These are phyloP conservation scores for Aradophagus sp. DNA, from an alignment of 1,140 invertebrate genomes.

Conservation along the genomic window DNA sequence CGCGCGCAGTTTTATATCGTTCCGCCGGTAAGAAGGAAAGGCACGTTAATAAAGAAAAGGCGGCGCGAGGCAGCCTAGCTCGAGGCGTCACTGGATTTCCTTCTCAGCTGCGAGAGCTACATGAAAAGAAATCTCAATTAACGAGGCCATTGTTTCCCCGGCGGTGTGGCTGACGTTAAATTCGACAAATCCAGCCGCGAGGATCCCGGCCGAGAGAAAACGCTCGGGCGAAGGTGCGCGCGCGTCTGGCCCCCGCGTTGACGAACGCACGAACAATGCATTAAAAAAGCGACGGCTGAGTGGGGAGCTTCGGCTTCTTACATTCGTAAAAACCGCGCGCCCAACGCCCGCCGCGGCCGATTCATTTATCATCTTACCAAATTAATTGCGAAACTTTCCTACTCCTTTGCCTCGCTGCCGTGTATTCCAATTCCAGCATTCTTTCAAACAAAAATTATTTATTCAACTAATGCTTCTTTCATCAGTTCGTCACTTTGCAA, in stretches of 20 bases:
- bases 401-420: conserved; percentile 10
- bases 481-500: too few relatives aligned
- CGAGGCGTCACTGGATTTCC: conserved; percentile 43
- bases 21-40: conserved; percentile 27
- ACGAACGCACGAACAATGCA: conserved; percentile 39
- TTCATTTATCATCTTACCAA: conserved; percentile 48
- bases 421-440: conserved; percentile 17
- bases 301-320: conserved; percentile 26
- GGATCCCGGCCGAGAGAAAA: conserved; percentile 26
- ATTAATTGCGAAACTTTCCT: conserved; percentile 52
- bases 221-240: conserved; percentile 29
- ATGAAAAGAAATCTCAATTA: conserved; percentile 72
- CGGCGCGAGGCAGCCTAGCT: conserved; percentile 34
- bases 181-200: conserved; percentile 59
- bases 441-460: conserved; percentile 22
- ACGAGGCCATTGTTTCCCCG: conserved; percentile 68
- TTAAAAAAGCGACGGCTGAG: conserved; percentile 21
- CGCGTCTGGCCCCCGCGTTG: too few relatives aligned
- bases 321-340: conserved; percentile 42
- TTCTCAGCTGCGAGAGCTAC: conserved; percentile 39
- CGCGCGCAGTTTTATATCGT: conserved; percentile 54
- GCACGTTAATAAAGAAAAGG: conserved; percentile 54
- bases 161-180: conserved; percentile 58
- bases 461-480: too few relatives aligned
- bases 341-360: conserved; percentile 11